Base-by-base conservation (phyloP, 2,113 vertebrate species). In the Phalacrocorax brasilianus region DNA sequence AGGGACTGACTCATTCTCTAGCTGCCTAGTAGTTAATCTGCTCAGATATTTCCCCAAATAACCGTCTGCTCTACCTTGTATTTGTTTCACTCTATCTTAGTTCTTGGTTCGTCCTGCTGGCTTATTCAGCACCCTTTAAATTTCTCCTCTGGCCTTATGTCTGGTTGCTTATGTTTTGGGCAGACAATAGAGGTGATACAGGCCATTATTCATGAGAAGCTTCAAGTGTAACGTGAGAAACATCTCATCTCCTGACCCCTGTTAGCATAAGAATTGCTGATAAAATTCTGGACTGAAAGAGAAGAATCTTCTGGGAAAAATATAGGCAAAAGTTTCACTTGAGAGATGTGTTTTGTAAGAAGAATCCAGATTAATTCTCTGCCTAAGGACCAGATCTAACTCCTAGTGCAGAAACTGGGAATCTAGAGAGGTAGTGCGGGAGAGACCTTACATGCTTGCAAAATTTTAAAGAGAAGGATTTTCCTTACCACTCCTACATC, bases 221-320 rank as follows among this genome's bases (percentile, higher is more conserved):
- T 98, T 98, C 98, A 98, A 98, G 98, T 98, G 98, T 97, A 99
- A 99, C 97, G 98, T 99, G 99, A 99, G 99, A 99, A 99, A 98
- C 97, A 97, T 98, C 98, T 99, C 99, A 98, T 99, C 98, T 98
- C 97, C 98, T 99, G 99, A 99, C 99, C 99, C 95, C 97, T 96
- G 98, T 99, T 99, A 98, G 97, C 99, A 99, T 99, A 98, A 99
- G 98, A 99, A 99, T 98, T 85, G 97, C 96, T 96, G 94, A 96
- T 98, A 98, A 98, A 98, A 98, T 97, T 98, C 97, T 98, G 88
- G 95, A 96, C 95, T 97, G 93, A 98, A 98, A 97, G 96, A 97
- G 94, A 94, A 97, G 95, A 77, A 95, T 96, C 97, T 98, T 97
- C 96, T 95, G 96, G 97, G 97, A 97, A 97, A 96, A 97, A 89